Conservation (phyloP, 2,888 invertebrate species). For the Caenorhabditis sp. region DNA sequence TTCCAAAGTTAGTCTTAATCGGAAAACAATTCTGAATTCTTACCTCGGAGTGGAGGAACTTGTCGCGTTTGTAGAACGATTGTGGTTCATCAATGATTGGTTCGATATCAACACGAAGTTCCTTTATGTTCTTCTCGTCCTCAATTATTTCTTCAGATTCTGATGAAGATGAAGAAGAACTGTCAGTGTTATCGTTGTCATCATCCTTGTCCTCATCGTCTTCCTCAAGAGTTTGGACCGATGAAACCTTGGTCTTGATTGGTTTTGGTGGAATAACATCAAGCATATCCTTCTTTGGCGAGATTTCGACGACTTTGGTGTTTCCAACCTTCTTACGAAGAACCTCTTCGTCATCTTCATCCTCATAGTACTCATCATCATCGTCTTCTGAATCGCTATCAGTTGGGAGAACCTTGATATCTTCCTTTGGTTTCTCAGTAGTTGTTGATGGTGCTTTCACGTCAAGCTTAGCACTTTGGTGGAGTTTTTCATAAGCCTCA, state of each 20-base stretch:
- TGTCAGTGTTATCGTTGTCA: slow-evolving; percentile 20
- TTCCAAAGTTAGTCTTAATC: background rate
- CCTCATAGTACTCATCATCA: slow-evolving; percentile 60
- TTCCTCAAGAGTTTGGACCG: slow-evolving; percentile 50
- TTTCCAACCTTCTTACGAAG: slow-evolving; percentile 39
- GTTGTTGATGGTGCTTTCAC: slow-evolving; percentile 47
- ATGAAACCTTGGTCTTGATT: slow-evolving; percentile 28
- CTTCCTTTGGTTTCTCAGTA: slow-evolving; percentile 36
- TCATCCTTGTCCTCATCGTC: slow-evolving; percentile 58
- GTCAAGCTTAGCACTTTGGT: slow-evolving; percentile 43
- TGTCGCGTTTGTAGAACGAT: slow-evolving; percentile 59
- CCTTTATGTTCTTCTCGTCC: slow-evolving; percentile 48
- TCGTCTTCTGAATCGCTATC: slow-evolving; percentile 56
- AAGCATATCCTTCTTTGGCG: slow-evolving; percentile 34
- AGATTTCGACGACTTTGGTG: slow-evolving; percentile 47
- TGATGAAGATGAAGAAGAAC: slow-evolving; percentile 28
- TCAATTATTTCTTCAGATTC: slow-evolving; percentile 58
- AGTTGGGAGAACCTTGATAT: slow-evolving; percentile 43
- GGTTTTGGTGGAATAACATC: slow-evolving; percentile 35
- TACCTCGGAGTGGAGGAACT: slow-evolving; percentile 48
- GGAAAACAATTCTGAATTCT: background rate
- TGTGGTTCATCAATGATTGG: slow-evolving; percentile 65
- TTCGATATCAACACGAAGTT: slow-evolving; percentile 63
- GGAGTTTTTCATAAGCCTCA: slow-evolving; percentile 4
- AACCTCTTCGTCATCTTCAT: slow-evolving; percentile 60